Conservation (phyloP, 2,888 invertebrate species). For the Lumbricus terrestris region DNA sequence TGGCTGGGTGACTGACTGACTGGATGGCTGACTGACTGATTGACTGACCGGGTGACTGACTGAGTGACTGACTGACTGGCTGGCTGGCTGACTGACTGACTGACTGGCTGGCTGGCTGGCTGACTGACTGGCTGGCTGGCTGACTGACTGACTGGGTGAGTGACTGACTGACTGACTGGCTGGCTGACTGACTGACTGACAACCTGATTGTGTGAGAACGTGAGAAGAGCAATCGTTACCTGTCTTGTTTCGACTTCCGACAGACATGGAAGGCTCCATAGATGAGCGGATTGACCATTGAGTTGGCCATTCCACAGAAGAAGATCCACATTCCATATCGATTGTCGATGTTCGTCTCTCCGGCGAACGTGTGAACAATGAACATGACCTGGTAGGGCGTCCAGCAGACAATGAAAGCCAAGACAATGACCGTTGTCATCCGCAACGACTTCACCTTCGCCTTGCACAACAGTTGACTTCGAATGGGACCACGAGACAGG, state of each 20-base stretch:
- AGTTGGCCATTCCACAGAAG: constrained; percentile 83
- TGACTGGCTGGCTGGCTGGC: no score
- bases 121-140: no score
- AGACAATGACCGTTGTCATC: constrained; percentile 79
- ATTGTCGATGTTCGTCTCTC: neutral
- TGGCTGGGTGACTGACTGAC: no score
- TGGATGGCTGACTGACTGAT: no score
- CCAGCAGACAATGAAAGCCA: constrained; percentile 80
- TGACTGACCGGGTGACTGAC: no score
- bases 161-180: constrained; percentile 26
- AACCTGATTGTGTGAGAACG: constrained; percentile 29
- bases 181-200: constrained; percentile 21
- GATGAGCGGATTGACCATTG: constrained; percentile 80
- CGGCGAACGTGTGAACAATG: constrained; percentile 18
- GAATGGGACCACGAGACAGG: constrained; percentile 31
- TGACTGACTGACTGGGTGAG: constrained; percentile 16
- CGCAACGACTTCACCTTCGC: constrained; percentile 60
- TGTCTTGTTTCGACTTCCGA: neutral
- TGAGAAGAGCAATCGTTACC: constrained; percentile 26
- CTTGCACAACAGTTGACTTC: constrained; percentile 52
- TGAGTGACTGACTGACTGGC: no score
- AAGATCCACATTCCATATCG: constrained; percentile 66
- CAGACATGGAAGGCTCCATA: constrained; percentile 72
- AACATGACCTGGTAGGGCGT: constrained; percentile 67
- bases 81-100: no score